A percentile compares a stretch with the other conserved stretches of the same genome.
phyloP scores from a whole-genome alignment of 2,113 vertebrate species.

The Psittacara wagleri region DNA sequence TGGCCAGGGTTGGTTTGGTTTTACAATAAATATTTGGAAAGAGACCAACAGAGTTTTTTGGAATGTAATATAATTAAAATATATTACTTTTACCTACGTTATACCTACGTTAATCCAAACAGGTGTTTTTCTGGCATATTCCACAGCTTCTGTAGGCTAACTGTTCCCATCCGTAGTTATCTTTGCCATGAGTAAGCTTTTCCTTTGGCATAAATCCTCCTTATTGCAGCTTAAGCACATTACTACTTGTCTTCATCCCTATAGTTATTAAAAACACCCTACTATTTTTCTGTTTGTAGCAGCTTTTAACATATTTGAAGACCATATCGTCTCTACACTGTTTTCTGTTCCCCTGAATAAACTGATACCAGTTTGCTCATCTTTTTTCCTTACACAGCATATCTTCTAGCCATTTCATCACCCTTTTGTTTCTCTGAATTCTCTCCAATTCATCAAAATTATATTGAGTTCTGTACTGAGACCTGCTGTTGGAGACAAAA shows the following conservation, averaged over 20 bases:
- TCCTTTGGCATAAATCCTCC: background rate
- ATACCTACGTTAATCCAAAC: background rate
- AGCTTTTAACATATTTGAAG: background rate
- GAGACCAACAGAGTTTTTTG: background rate
- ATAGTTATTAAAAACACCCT: background rate
- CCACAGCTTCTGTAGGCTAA: background rate
- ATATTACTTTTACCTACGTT: background rate
- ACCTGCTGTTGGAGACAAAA: background rate
- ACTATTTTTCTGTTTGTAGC: background rate
- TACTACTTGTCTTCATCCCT: background rate
- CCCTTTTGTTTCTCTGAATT: background rate
- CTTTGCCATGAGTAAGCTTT: background rate
- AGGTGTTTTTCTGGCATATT: background rate
- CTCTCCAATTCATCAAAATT: background rate
- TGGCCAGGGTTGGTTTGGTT: background rate
- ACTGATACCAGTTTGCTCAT: background rate
- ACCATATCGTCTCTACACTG: accelerated
- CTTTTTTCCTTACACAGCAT: background rate
- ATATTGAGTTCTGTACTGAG: background rate
- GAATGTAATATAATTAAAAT: background rate
- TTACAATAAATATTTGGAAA: background rate
- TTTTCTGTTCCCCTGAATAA: background rate
- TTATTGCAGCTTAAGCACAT: background rate
- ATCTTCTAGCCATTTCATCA: background rate
- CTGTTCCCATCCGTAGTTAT: background rate